A percentile compares a stretch with the other conserved stretches of the same genome.
These are phyloP conservation scores for Rutilus rutilus DNA, from an alignment of 2,113 vertebrate genomes.

Conservation along the genomic window DNA sequence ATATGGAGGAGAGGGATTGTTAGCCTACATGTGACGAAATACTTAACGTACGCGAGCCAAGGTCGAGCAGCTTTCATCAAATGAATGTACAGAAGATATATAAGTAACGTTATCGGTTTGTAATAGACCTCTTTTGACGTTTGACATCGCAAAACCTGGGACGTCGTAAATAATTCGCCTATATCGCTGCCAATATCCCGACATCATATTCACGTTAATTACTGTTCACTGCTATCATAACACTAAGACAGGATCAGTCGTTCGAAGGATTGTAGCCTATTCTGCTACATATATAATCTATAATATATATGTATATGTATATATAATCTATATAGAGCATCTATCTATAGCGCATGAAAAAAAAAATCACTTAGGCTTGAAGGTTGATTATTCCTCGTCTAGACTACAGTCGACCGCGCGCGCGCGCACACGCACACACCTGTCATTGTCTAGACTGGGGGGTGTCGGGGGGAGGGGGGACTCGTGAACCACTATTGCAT, in stretches of 20 bases:
- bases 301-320: constrained; percentile 6
- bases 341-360: constrained; percentile 30
- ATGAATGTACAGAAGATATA: background rate
- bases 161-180: background rate
- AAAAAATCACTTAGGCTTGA: constrained; percentile 55
- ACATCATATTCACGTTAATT: background rate
- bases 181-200: background rate
- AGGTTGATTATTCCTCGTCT: constrained; percentile 70
- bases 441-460: constrained; percentile 83
- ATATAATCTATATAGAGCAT: constrained; percentile 14
- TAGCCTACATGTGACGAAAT: constrained; percentile 33
- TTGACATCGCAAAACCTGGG: background rate
- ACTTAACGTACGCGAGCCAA: background rate
- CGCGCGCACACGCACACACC: constrained; percentile 73
- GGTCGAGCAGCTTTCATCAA: constrained; percentile 6
- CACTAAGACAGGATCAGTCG: background rate
- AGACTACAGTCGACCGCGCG: constrained; percentile 67
- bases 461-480: constrained; percentile 67
- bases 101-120: background rate
- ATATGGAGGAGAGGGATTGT: constrained; percentile 42
- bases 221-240: background rate
- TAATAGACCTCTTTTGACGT: background rate
- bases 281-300: background rate
- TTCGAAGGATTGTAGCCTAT: background rate
- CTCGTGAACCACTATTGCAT: constrained; percentile 31